Base-by-base conservation (phyloP, 2,113 vertebrate species). In the Noctilio leporinus region DNA sequence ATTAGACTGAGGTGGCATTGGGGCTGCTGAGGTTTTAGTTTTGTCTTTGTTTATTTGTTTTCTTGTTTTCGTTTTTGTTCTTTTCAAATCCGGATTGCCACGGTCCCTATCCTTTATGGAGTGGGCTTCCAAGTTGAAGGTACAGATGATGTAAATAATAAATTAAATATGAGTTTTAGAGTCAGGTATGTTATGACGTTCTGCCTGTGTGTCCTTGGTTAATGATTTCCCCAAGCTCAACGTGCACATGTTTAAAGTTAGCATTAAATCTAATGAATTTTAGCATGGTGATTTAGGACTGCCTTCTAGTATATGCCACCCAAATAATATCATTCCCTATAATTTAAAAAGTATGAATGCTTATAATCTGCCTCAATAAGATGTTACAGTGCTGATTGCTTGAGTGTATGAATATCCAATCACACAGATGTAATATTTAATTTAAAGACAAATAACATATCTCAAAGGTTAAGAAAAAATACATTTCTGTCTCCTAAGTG, bases 161-260 rank as follows among this genome's bases (percentile, higher is more conserved):
- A 92, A 88, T 16, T 51, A 35, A 69, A 72, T 55, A 83, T 65
- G 26, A 93, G 17, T 55, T 93, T 76, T 80, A 20, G 30, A 85
- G 17, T 51, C 24, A 35, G 11, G 15, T 65, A 43, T 75, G 3
- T 84, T 33, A 43, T 38, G 80, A 55, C 7, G 84, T 83, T 35
- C 9, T n/a, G 43, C 10, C 0, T 85, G 1, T 45, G 26, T 83
- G 30, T 45, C 38, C 28, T 95, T 75, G 38, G 4, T 38, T 19
- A 86, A 59, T 94, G 30, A 57, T 77, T 88, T 81, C 10, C 6
- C 3, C 17, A 64, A 2, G 78, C 14, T 94, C 49, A 47, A 11
- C 7, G 80, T 76, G 6, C 8, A 4, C 8, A 16, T 40, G 10
- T 73, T 38, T 51, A 64, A 89, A 67, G 11, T 33, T 78, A 89